phyloP scores from a whole-genome alignment of 2,888 invertebrate genomes.

The Fabriciana adippe region DNA sequence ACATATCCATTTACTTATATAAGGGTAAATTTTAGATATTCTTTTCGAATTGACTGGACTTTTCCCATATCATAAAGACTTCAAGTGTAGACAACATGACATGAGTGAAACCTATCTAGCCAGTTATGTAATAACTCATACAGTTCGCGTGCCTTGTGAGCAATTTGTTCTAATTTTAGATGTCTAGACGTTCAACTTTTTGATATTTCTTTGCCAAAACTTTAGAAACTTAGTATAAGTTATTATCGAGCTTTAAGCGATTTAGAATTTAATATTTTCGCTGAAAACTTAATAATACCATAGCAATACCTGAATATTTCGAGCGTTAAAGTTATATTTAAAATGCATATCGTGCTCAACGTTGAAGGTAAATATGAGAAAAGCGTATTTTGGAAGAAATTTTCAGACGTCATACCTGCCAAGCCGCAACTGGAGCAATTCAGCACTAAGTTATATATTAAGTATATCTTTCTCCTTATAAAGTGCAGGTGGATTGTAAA shows the following conservation, averaged over 20 bases:
- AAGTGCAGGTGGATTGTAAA: background rate
- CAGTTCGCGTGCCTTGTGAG: slow-evolving; percentile 12
- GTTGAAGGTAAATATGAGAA: slow-evolving; percentile 12
- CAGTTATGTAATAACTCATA: slow-evolving; percentile 13
- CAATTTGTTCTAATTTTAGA: slow-evolving; percentile 16
- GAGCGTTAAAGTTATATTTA: slow-evolving; percentile 13
- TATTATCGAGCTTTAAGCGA: background rate
- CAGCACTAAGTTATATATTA: background rate
- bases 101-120: background rate
- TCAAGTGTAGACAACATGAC: slow-evolving; percentile 17
- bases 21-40: too few species aligned
- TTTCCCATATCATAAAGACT: slow-evolving; percentile 19
- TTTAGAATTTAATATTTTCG: background rate
- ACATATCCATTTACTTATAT: background rate
- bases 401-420: slow-evolving; percentile 2
- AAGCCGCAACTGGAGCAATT: slow-evolving; percentile 7
- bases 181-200: slow-evolving; percentile 4
- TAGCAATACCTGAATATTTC: background rate
- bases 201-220: background rate
- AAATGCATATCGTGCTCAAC: slow-evolving; percentile 13
- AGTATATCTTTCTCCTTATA: background rate
- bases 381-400: slow-evolving; percentile 17
- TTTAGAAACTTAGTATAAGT: background rate
- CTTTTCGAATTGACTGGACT: background rate
- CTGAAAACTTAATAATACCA: background rate